Base-by-base conservation (phyloP, 1,140 invertebrate species). In the Scaptomyza pallida region DNA sequence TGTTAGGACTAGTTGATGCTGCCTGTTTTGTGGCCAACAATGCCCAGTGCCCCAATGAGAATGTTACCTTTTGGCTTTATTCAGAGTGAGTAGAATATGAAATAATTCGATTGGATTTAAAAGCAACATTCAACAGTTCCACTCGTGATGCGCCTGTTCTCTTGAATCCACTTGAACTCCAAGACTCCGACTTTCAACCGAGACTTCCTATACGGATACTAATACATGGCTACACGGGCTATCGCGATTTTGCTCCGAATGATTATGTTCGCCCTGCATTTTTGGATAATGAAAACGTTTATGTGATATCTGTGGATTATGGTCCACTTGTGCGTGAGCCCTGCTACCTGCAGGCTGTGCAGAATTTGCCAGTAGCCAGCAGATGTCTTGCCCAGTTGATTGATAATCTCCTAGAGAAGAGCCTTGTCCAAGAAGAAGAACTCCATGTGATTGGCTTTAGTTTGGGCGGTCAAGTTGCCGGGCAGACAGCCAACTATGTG, bases 381-480 rank as follows among this genome's bases (percentile, higher is more conserved):
- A 92, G 91, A 55, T 94, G 94, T 67, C 89, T 92, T 0, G 95
- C 94, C 0, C 93, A 93, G 67, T 92, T 96, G 54, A 92, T 96
- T 8, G 93, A 94, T 57, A 93, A 93, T 73, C 79, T 96, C 40
- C 92, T 95, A 16, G 90, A 91, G 2, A 91, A 91, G 0, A 90
- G 92, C 30, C 92, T 93, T 1, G 92, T 95, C 1, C 52, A 91
- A 0, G 83, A 95, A 17, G 77, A 92, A 10, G 92, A 91, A 44
- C 93, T 97, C 63, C 97, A 99, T 85, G 90, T 98, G 2, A 96
- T 99, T 71, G 98, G 97, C 48, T 98, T 98, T 90, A 98, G 97
- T 86, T 93, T 99, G 6, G 97, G 98, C 0, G 97, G 95, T 0
- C 97, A 99, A 72, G 93, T 95, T 2, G 96, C 97, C 0, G 97